Evolutionary conservation across 1,140 invertebrate species (phyloP).

Genomic region (Drepana arcuata): DNA sequence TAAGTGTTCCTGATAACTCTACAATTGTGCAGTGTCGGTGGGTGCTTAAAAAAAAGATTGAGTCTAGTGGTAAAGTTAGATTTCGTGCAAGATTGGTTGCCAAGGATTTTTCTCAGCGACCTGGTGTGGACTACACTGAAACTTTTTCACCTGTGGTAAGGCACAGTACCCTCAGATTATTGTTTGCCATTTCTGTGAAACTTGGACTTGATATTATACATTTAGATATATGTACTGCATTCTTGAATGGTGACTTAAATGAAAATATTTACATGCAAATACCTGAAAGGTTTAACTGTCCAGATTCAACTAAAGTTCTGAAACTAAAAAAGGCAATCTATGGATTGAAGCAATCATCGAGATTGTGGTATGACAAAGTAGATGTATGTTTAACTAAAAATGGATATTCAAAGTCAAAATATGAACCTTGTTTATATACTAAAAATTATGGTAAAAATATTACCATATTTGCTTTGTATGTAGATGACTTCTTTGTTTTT

Average conservation of each 20-base stretch:
- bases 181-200: not conserved
- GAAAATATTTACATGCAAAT: not conserved
- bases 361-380: not conserved
- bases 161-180: not conserved
- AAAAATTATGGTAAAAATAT: not conserved
- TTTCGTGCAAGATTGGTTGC: not conserved
- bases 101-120: not conserved
- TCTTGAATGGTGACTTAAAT: not conserved
- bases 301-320: not conserved
- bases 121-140: not conserved
- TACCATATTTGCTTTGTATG: not conserved
- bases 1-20: conserved; percentile 3
- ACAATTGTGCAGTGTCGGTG: too few species aligned
- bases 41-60: not conserved
- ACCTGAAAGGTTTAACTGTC: not conserved
- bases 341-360: too few species aligned
- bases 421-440: not conserved
- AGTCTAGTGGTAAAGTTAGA: not conserved
- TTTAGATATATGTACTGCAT: not conserved
- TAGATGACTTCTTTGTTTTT: not conserved
- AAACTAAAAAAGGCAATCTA: not conserved
- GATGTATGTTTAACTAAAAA: not conserved
- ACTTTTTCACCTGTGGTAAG: not conserved
- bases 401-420: not conserved
- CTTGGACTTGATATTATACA: not conserved